Percentiles rank a stretch among this genome's conserved stretches.
phyloP scores from a whole-genome alignment of 2,888 invertebrate species.

The Megastigmus dorsalis region DNA sequence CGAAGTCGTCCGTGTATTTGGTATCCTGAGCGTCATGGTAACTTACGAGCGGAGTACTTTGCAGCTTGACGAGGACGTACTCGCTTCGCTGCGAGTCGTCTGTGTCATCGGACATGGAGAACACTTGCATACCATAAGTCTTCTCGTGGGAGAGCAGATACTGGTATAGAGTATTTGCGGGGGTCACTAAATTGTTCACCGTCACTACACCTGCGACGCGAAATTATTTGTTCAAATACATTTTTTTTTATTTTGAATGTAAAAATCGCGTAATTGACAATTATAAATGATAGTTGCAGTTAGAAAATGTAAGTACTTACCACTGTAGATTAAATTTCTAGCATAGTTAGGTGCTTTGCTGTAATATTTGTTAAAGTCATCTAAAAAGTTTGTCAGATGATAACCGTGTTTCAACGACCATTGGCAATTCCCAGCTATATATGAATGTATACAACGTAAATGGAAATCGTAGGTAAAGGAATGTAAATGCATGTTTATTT shows the following conservation, averaged over 20 bases:
- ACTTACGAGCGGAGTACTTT: conserved; percentile 77
- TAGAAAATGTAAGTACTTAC: conserved; percentile 70
- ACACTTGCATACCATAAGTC: conserved; percentile 81
- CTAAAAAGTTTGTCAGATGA: conserved; percentile 83
- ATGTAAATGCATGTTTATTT: conserved; percentile 83
- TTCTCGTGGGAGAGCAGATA: conserved; percentile 82
- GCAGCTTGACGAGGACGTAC: conserved; percentile 80
- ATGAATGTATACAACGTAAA: conserved; percentile 80
- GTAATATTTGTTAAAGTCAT: conserved; percentile 86
- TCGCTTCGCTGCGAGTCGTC: conserved; percentile 75
- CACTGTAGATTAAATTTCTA: conserved; percentile 82
- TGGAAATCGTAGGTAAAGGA: conserved; percentile 88
- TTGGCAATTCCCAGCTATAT: conserved; percentile 77
- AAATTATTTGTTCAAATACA: no score
- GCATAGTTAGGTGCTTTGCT: conserved; percentile 86
- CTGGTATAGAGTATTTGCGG: conserved; percentile 81
- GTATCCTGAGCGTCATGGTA: conserved; percentile 79
- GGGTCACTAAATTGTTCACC: conserved; percentile 78
- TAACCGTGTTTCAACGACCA: conserved; percentile 79
- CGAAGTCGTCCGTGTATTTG: conserved; percentile 80
- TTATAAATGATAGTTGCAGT: background rate
- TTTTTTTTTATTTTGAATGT: no score
- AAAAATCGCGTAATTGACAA: no score
- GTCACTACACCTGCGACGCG: conserved; percentile 76
- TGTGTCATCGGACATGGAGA: conserved; percentile 77